Conservation (phyloP, 2,888 invertebrate genomes). For the Cheilosia impressa region DNA sequence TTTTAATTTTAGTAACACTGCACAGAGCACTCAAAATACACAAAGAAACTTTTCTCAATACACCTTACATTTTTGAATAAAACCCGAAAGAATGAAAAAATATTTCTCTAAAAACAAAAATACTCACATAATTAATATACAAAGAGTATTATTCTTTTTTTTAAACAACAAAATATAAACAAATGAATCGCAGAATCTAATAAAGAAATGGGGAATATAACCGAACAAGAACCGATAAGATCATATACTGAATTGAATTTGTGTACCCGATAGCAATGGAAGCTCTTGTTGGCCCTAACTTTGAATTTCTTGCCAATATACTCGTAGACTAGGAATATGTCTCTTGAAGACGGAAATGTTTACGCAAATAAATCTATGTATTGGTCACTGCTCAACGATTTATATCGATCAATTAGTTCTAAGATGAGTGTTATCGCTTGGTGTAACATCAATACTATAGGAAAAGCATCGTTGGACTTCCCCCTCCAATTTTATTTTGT, state of each 20-base stretch:
- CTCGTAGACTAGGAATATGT: constrained; percentile 15
- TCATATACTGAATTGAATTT: constrained; percentile 60
- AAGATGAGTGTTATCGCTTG: constrained; percentile 30
- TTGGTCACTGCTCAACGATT: constrained; percentile 36
- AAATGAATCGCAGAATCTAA: constrained; percentile 11
- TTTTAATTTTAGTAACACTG: constrained; percentile 22
- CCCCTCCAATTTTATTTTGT: background rate
- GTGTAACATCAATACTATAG: constrained; percentile 9
- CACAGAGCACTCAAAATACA: constrained; percentile 14
- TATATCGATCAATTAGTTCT: constrained; percentile 38
- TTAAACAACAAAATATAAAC: constrained; percentile 16
- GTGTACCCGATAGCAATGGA: constrained; percentile 43
- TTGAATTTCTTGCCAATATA: constrained; percentile 57
- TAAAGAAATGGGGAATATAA: constrained; percentile 36
- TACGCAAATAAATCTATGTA: constrained; percentile 44
- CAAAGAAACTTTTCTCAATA: background rate
- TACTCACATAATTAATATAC: constrained; percentile 20
- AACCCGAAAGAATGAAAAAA: background rate
- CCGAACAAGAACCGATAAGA: constrained; percentile 60
- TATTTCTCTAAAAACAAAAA: background rate
- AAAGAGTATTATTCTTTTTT: background rate
- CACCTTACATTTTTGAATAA: background rate
- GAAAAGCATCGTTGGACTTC: background rate
- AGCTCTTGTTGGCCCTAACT: constrained; percentile 55
- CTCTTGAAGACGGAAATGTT: constrained; percentile 46